These are phyloP conservation scores for Xanthia icteritia DNA, from an alignment of 2,888 invertebrate species.

Conservation along the genomic window DNA sequence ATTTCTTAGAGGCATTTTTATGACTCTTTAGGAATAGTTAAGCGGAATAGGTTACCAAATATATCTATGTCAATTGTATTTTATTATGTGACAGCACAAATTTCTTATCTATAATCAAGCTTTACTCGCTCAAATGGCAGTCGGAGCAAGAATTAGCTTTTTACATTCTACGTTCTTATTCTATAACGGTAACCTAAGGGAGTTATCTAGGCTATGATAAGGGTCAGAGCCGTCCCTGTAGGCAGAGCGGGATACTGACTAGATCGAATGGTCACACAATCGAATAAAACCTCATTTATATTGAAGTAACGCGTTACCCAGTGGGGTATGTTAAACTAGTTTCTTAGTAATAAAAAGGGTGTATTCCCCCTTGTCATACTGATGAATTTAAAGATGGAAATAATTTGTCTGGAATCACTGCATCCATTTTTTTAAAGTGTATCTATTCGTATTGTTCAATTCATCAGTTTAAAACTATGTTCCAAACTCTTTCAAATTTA, in stretches of 20 bases:
- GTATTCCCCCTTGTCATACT: background rate
- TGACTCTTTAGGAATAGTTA: too few species aligned
- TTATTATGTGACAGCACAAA: too few species aligned
- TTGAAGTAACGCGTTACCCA: conserved; percentile 34
- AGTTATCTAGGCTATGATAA: conserved; percentile 50
- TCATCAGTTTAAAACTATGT: too few species aligned
- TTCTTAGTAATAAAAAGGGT: conserved; percentile 12
- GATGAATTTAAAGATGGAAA: background rate
- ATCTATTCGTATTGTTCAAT: too few species aligned
- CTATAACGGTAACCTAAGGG: conserved; percentile 29
- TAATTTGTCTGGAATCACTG: background rate
- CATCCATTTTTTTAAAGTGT: too few species aligned
- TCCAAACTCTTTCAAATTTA: too few species aligned
- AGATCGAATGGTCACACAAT: conserved; percentile 44
- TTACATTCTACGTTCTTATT: background rate
- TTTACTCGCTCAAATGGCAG: background rate
- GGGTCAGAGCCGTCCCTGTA: conserved; percentile 35
- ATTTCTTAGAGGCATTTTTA: too few species aligned
- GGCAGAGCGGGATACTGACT: conserved; percentile 33
- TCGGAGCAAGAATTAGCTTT: background rate
- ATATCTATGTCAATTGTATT: too few species aligned
- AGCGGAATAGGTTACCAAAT: too few species aligned
- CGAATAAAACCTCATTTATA: conserved; percentile 46
- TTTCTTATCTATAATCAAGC: background rate
- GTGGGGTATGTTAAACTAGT: background rate